Base-by-base conservation (phyloP, 2,888 invertebrate species). In the Ormyrus labotus region DNA sequence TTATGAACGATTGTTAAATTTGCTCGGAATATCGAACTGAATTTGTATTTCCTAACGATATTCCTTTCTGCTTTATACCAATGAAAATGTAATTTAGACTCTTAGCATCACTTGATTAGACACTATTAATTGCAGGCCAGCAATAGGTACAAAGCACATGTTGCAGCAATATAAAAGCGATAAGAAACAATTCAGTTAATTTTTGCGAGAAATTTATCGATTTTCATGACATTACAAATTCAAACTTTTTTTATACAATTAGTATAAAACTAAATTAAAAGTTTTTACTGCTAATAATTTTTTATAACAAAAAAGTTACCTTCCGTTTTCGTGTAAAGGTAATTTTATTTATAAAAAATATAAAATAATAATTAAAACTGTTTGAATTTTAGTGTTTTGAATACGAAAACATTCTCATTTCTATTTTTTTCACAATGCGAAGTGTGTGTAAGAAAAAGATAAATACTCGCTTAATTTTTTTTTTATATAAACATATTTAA, bases 141-240 rank as follows among this genome's bases (percentile, higher is more conserved):
- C 51, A 61, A 65, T 70, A 75, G 65, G 75, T 75, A 80, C 70
- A 75, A 80, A 75, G 65, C 58, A 80, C 60, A 65, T 55, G 63
- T 65, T 75, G 65, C 75, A 75, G 75, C 75, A 80, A 74, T 67
- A 64, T 65, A 50, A 70, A 70, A 65, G 57, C 55, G 53, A 75
- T 50, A 70, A 55, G 11, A 57, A 73, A 61, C 6, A 34, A 9
- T 57, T 68, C 11, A 57, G 47, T 68, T 11, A 13, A 34, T 53
- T 71, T 34, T 58, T 67, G 10, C 1, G 47, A 13, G 9, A 19
- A 6, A 11, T 48, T 0, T 53, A 58, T 67, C 9, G 10, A 13
- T 61, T 68, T 63, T 79, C 45, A 13, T 69, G 73, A 60, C 55
- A 77, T 65, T 9, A 4, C n/a, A 57, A 55, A 60, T 77, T 70